These are phyloP conservation scores for Delia radicum DNA, from an alignment of 1,140 invertebrate species.

Conservation along the genomic window DNA sequence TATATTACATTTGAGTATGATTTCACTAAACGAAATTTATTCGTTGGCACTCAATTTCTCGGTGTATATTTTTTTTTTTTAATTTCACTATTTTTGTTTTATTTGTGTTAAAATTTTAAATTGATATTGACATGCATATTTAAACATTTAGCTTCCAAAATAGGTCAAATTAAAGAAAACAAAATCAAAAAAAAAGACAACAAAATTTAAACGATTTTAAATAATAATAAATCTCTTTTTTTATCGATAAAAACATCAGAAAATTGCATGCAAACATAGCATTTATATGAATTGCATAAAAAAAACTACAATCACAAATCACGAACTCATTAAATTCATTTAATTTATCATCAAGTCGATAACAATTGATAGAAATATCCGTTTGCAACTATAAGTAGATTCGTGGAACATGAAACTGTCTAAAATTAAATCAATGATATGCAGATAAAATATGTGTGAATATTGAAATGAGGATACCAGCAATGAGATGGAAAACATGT, in stretches of 20 bases:
- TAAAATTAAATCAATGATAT: constrained; percentile 5
- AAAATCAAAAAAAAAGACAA: too few relatives aligned
- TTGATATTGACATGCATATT: too few relatives aligned
- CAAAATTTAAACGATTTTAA: not conserved
- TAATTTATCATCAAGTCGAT: constrained; percentile 5
- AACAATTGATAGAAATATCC: not conserved
- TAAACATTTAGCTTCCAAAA: not conserved
- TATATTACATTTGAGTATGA: too few relatives aligned
- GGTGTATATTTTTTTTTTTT: too few relatives aligned
- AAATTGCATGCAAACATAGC: not conserved
- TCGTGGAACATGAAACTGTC: not conserved
- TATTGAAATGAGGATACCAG: not conserved
- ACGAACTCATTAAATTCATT: constrained; percentile 4
- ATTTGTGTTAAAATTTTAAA: too few relatives aligned
- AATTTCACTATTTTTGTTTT: too few relatives aligned
- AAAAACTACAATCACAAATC: not conserved
- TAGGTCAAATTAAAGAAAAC: not conserved
- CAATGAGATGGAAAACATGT: not conserved
- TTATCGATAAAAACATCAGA: not conserved
- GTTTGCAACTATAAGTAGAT: not conserved
- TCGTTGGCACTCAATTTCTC: too few relatives aligned
- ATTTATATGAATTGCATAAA: too few relatives aligned
- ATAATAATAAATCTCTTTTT: not conserved
- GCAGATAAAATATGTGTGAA: not conserved
- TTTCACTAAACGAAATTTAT: too few relatives aligned